These are phyloP conservation scores for Stomorhina lunata DNA, from an alignment of 2,888 invertebrate species.

Conservation along the genomic window DNA sequence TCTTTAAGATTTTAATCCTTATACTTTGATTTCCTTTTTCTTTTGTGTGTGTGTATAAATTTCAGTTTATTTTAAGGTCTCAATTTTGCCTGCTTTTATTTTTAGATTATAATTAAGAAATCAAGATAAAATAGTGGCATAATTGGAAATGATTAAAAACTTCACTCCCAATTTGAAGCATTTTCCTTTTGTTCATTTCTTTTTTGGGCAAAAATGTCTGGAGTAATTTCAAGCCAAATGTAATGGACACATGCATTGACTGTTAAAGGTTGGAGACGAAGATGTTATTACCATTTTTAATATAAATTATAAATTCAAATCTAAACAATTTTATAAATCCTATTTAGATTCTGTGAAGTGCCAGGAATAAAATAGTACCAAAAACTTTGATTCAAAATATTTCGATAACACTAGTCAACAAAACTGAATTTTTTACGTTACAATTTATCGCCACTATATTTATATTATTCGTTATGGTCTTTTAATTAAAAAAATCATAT, in stretches of 20 bases:
- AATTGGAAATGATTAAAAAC: constrained; percentile 69
- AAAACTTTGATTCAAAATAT: too few species aligned
- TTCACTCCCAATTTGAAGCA: constrained; percentile 61
- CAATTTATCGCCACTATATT: too few species aligned
- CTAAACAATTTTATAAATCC: too few species aligned
- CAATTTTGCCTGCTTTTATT: not conserved
- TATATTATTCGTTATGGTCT: too few species aligned
- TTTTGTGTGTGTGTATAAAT: not conserved
- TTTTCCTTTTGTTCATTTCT: not conserved
- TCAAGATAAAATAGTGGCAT: constrained; percentile 66
- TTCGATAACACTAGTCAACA: too few species aligned
- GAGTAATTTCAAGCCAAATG: not conserved
- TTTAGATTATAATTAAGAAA: constrained; percentile 65
- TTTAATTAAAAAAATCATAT: too few species aligned
- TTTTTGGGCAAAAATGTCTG: constrained; percentile 14
- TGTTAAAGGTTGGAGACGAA: too few species aligned
- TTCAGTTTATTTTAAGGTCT: not conserved
- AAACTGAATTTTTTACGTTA: too few species aligned
- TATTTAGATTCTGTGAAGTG: too few species aligned
- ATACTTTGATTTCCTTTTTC: not conserved
- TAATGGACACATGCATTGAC: constrained; percentile 30
- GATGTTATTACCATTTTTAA: too few species aligned
- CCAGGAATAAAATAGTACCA: too few species aligned
- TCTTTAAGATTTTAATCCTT: not conserved
- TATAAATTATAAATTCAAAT: too few species aligned